Percentiles rank a stretch among this genome's conserved stretches.
Evolutionary conservation across 64 coral and sea anemone species (phyloP).

Genomic region (Acropora tenuis): DNA sequence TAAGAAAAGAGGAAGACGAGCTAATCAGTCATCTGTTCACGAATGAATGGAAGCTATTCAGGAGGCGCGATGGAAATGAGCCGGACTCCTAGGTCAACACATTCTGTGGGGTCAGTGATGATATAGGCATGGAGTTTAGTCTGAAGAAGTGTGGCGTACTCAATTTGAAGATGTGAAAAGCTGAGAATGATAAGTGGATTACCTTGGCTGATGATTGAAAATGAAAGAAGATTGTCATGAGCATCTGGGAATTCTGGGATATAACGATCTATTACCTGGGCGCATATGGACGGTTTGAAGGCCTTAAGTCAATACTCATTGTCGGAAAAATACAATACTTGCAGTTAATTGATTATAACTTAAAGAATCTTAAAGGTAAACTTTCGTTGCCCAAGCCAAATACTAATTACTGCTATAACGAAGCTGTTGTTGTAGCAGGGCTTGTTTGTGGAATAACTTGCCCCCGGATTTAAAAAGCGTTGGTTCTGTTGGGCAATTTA

Average conservation of each 20-base stretch:
- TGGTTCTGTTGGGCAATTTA: too few relatives aligned
- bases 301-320: constrained; percentile 9
- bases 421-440: too few relatives aligned
- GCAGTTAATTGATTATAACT: too few relatives aligned
- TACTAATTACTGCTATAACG: too few relatives aligned
- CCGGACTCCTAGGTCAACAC: constrained; percentile 4
- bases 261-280: not conserved
- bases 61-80: constrained; percentile 6
- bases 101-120: not conserved
- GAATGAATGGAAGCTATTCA: constrained; percentile 33
- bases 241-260: not conserved
- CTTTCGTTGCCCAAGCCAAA: too few relatives aligned
- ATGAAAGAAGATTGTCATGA: constrained; percentile 14
- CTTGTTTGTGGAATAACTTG: too few relatives aligned
- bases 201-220: not conserved
- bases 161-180: constrained; percentile 8
- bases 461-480: too few relatives aligned
- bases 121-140: constrained; percentile 31
- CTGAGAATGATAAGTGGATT: not conserved
- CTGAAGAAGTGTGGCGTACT: constrained; percentile 35
- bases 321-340: constrained; percentile 14
- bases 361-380: too few relatives aligned
- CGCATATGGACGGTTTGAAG: not conserved
- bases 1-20: not conserved
- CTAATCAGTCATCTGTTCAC: constrained; percentile 32